Conservation (phyloP, 2,113 vertebrate species). For the Tragelaphus strepsiceros region DNA sequence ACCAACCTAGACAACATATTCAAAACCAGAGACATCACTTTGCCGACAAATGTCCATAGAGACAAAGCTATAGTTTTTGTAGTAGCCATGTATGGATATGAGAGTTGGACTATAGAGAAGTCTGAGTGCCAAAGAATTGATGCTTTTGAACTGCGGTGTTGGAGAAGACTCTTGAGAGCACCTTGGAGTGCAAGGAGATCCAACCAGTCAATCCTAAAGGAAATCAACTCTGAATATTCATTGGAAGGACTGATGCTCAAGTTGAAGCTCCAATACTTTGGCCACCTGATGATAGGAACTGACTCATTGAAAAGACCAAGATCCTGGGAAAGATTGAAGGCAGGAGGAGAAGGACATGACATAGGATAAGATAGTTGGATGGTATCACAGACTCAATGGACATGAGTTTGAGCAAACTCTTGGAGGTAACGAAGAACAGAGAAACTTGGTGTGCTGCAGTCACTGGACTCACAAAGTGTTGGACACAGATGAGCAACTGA, state of each 20-base stretch:
- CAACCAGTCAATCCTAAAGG: neutral
- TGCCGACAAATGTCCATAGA: neutral
- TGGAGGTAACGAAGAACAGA: neutral
- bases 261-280: neutral
- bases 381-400: neutral
- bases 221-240: neutral
- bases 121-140: neutral
- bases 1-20: neutral
- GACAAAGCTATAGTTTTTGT: neutral
- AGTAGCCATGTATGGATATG: neutral
- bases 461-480: neutral
- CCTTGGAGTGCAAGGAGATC: neutral
- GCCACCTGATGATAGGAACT: neutral
- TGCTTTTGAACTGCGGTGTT: neutral
- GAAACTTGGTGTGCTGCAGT: neutral
- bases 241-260: neutral
- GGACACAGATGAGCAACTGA: fast-evolving
- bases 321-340: neutral
- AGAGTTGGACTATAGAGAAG: neutral
- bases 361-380: neutral
- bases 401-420: neutral
- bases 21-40: neutral
- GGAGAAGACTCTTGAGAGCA: neutral
- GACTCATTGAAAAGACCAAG: neutral
- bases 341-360: neutral